These are phyloP conservation scores for Amphipoea lucens DNA, from an alignment of 2,888 invertebrate genomes.

Conservation along the genomic window DNA sequence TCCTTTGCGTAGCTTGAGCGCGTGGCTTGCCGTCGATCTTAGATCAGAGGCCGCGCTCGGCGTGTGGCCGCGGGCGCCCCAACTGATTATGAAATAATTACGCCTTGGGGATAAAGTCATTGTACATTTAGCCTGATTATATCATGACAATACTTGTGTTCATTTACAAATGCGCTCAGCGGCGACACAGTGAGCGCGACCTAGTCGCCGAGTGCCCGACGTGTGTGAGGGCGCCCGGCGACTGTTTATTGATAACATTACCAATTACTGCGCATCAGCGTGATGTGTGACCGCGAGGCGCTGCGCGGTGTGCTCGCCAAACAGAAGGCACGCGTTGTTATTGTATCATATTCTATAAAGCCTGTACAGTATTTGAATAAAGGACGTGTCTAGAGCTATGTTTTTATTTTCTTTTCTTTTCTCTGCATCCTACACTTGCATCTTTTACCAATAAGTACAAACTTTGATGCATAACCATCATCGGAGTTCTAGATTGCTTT, in stretches of 20 bases:
- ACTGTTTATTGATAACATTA: slow-evolving; percentile 25
- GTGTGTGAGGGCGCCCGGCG: slow-evolving; percentile 17
- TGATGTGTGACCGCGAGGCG: slow-evolving; percentile 18
- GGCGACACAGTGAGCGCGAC: slow-evolving; percentile 31
- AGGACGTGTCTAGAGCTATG: slow-evolving; percentile 86
- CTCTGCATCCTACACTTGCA: not conserved
- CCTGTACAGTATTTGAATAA: slow-evolving; percentile 89
- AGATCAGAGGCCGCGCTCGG: slow-evolving; percentile 41
- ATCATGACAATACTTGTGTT: slow-evolving; percentile 66
- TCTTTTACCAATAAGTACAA: not conserved
- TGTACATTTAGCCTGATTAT: slow-evolving; percentile 48
- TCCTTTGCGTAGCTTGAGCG: slow-evolving; percentile 79
- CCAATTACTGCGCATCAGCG: slow-evolving; percentile 49
- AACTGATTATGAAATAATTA: slow-evolving; percentile 43
- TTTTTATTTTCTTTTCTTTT: slow-evolving; percentile 27
- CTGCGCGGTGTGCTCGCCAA: not conserved
- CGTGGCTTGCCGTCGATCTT: slow-evolving; percentile 62
- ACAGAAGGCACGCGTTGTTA: slow-evolving; percentile 70
- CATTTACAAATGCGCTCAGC: slow-evolving; percentile 36
- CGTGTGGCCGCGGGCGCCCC: slow-evolving; percentile 21
- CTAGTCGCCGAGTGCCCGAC: slow-evolving; percentile 10
- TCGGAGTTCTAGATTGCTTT: not conserved
- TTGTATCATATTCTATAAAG: slow-evolving; percentile 83
- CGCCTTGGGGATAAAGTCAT: slow-evolving; percentile 28
- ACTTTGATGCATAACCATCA: not conserved